Conservation (phyloP, 2,888 invertebrate genomes). For the Andrena flavipes region DNA sequence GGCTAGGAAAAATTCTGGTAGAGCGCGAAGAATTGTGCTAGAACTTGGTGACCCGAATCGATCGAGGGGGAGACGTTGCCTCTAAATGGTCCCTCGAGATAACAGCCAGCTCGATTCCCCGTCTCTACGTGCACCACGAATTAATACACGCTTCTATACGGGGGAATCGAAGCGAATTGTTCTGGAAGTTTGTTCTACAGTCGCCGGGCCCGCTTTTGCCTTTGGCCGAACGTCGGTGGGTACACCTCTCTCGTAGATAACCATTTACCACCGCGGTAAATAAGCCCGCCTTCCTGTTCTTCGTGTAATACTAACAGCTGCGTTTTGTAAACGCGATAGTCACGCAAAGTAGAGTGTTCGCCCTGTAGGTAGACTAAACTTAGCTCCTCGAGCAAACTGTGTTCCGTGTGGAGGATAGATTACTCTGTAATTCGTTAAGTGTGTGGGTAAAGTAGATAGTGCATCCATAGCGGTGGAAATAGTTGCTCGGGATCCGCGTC, state of each 20-base stretch:
- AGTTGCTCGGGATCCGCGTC: neutral
- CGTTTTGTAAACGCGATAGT: too few species aligned
- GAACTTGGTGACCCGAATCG: conserved; percentile 23
- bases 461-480: too few species aligned
- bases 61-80: conserved; percentile 24
- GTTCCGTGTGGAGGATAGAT: too few species aligned
- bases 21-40: neutral
- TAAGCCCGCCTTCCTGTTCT: too few species aligned
- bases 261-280: too few species aligned
- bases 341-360: too few species aligned
- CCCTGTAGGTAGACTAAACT: too few species aligned
- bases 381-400: too few species aligned
- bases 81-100: conserved; percentile 40
- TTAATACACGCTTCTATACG: conserved; percentile 26
- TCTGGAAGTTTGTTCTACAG: conserved; percentile 46
- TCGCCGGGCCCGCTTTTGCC: conserved; percentile 21
- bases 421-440: too few species aligned
- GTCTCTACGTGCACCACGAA: conserved; percentile 32
- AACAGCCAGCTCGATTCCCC: conserved; percentile 19
- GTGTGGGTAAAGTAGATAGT: too few species aligned
- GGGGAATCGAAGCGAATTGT: conserved; percentile 11
- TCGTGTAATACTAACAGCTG: too few species aligned
- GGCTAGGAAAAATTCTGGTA: neutral
- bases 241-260: too few species aligned
- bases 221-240: neutral